Base-by-base conservation (phyloP, 2,888 invertebrate genomes). In the Pocota personata region DNA sequence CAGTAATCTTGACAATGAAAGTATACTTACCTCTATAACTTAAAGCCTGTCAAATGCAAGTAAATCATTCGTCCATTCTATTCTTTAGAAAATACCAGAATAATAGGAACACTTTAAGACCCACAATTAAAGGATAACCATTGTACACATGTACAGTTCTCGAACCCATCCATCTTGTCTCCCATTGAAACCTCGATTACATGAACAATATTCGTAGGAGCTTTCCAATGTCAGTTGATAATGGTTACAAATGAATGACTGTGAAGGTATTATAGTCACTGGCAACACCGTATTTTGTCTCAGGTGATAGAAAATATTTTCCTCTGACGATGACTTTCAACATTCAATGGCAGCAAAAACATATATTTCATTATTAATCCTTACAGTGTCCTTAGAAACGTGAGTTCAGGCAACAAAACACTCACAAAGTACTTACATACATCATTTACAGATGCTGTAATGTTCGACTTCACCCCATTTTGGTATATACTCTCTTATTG, bases 361-460 rank as follows among this genome's bases (percentile, higher is more conserved):
- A 62, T 16, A 30, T 5, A 27, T 43, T 37, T 35, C 52, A 58
- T 35, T 58, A 55, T 35, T 58, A 58, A 46, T 32, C 57, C 58
- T 71, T 46, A 58, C 12, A 58, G 30, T 30, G 57, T 43, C 46
- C 55, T 40, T 27, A 27, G 27, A 43, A n/a, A 27, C 2, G 40
- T 19, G 40, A 40, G 6, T 14, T 5, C 30, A 1, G 16, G 37
- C 16, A 40, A 24, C 6, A 30, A 37, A 19, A 21, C 40, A 21
- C 40, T 3, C 12, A 21, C 37, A 46, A 43, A 58, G 46, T 24
- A 35, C 46, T 43, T 21, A 10, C 57, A 46, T 62, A 40, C 40
- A 73, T 73, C 60, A 62, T 62, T 73, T 50, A 30, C 73, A 73
- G 73, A 73, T 30, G 40, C 19, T 66, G 8, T 48, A 8, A 24